phyloP scores from a whole-genome alignment of 2,888 invertebrate species.

The Clistopyga incitator region DNA sequence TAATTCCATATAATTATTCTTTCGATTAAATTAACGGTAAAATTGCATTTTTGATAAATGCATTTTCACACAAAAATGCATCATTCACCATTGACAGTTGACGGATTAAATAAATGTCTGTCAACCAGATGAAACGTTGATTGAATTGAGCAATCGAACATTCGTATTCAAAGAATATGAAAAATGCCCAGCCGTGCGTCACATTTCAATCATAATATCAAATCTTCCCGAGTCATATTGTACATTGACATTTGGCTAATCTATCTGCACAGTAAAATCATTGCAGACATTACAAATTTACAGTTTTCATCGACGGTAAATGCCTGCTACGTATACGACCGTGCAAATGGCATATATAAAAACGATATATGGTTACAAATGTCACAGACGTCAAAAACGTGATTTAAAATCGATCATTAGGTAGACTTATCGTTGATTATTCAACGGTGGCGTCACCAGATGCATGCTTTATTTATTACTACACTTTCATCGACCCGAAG shows the following conservation, averaged over 20 bases:
- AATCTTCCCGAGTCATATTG: neutral
- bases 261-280: neutral
- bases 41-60: no score
- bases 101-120: neutral
- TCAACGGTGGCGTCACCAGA: neutral
- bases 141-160: neutral
- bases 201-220: neutral
- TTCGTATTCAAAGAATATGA: neutral
- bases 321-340: neutral
- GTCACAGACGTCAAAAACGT: slow-evolving; percentile 19
- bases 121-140: neutral
- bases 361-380: neutral
- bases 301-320: neutral
- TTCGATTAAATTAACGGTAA: no score
- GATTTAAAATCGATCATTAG: slow-evolving; percentile 16
- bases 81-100: neutral
- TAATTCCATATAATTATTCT: no score
- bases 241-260: neutral
- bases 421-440: neutral
- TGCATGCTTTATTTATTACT: slow-evolving; percentile 2
- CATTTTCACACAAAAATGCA: no score
- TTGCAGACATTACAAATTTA: neutral
- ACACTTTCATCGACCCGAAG: slow-evolving; percentile 7
- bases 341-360: neutral
- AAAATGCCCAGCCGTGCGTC: neutral